These are phyloP conservation scores for Punctoribates punctum DNA, from an alignment of 2,888 invertebrate species.

Conservation along the genomic window DNA sequence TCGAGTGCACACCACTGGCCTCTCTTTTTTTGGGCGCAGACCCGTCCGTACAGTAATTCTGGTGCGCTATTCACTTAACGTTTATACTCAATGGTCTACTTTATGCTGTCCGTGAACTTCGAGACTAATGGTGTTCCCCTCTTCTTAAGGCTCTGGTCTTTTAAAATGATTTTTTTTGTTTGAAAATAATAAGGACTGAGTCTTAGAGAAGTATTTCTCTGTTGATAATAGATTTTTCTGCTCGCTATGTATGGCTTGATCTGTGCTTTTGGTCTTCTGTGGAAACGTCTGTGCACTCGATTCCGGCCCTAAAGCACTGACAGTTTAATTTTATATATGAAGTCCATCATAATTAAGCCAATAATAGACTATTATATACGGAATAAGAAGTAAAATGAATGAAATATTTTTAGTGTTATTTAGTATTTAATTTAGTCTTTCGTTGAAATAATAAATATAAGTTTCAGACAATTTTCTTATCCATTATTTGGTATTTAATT, in stretches of 20 bases:
- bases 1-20: background rate
- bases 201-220: no score
- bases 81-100: background rate
- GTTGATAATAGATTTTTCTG: no score
- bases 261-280: background rate
- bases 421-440: background rate
- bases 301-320: constrained; percentile 8
- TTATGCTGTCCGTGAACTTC: background rate
- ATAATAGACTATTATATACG: background rate
- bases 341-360: constrained; percentile 20
- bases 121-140: no score
- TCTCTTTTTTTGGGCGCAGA: background rate
- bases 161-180: no score
- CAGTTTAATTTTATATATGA: background rate
- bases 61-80: background rate
- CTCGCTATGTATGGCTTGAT: no score
- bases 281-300: background rate
- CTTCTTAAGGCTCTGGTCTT: no score
- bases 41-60: background rate
- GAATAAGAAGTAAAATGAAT: background rate
- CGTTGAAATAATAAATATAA: constrained; percentile 14
- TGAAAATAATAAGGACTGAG: no score
- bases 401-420: background rate
- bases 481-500: background rate
- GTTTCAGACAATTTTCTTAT: background rate